Evolutionary conservation across 2,797 vertebrate genomes (phyloP), one percentile per base, ranked within the genome.

Genomic region (Enteromius afrohamiltoni): DNA sequence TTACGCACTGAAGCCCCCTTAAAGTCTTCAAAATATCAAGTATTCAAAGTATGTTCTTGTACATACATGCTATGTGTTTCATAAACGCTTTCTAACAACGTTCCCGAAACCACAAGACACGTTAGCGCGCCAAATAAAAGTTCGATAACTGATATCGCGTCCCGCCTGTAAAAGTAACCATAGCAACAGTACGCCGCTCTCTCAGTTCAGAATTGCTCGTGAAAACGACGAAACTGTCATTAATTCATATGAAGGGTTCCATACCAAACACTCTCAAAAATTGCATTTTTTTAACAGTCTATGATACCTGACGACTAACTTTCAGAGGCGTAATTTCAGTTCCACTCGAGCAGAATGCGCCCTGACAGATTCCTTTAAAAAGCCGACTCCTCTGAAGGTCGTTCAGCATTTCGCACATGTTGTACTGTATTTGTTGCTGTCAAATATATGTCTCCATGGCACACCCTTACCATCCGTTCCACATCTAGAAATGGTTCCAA

Each of bases 351-450:
- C 49, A 29, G 58, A 26, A 73, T 21, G 17, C 47, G 29, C 49
- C 17, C 47, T 53, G 47, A 8, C 68, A 23, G 69, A 16, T 55
- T 40, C 73, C 21, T 58, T 40, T 76, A 6, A 76, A 55, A 40
- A 76, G 21, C 37, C 73, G 3, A 40, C 19, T 75, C 34, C 3
- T 34, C 29, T 55, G 73, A 58, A 76, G 34, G 51, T 76, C 31
- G 34, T 23, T 76, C 21, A 23, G 34, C 40, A 23, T 40, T 78
- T 78, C 16, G 55, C 75, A 23, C 3, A 16, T 31, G 42, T 49
- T 64, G 55, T 29, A 8, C 29, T 60, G 40, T 65, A 51, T 23
- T 6, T 82, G 45, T 75, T 53, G 70, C 49, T 82, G 34, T 26
- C 42, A 23, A 65, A 19, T 74, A 29, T 9, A 75, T 53, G 80